A percentile compares a stretch with the other conserved stretches of the same genome.
Conservation (phyloP, 2,888 invertebrate species). For the Parochlus steinenii region DNA sequence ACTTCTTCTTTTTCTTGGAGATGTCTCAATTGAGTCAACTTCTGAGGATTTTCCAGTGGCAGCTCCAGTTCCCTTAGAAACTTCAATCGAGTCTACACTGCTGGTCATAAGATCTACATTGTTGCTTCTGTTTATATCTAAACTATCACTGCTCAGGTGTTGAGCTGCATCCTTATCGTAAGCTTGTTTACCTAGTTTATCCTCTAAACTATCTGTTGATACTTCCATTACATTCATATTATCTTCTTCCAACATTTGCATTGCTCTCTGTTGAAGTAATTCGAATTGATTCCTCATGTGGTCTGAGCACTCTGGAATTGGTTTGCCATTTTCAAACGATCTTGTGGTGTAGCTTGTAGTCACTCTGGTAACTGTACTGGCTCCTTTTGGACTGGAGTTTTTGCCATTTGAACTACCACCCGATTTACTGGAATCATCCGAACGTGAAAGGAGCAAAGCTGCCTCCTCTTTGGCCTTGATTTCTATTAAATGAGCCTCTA, state of each 20-base stretch:
- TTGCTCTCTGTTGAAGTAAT: conserved; percentile 6
- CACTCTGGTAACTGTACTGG: conserved; percentile 18
- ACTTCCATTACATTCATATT: conserved; percentile 36
- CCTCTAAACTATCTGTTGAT: conserved; percentile 45
- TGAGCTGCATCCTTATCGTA: conserved; percentile 27
- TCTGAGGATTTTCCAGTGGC: conserved; percentile 23
- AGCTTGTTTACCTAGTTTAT: conserved; percentile 2
- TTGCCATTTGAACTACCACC: conserved; percentile 27
- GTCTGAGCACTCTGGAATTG: conserved; percentile 16
- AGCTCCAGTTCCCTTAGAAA: conserved; percentile 26
- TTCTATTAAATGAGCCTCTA: conserved; percentile 70
- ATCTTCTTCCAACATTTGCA: conserved; percentile 13
- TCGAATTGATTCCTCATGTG: conserved; percentile 13
- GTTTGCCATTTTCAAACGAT: conserved; percentile 20
- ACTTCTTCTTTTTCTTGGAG: conserved; percentile 19
- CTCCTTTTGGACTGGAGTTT: conserved; percentile 17
- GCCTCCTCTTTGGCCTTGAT: conserved; percentile 73
- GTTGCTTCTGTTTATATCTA: conserved; percentile 40
- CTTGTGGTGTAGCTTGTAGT: conserved; percentile 18
- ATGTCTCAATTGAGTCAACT: conserved; percentile 26
- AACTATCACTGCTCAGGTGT: conserved; percentile 48
- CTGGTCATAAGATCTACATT: conserved; percentile 36
- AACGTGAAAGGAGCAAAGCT: conserved; percentile 44
- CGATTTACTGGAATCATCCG: conserved; percentile 30
- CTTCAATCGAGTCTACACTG: conserved; percentile 35